Base-by-base conservation (phyloP, 2,888 invertebrate species). In the Neria commutata region DNA sequence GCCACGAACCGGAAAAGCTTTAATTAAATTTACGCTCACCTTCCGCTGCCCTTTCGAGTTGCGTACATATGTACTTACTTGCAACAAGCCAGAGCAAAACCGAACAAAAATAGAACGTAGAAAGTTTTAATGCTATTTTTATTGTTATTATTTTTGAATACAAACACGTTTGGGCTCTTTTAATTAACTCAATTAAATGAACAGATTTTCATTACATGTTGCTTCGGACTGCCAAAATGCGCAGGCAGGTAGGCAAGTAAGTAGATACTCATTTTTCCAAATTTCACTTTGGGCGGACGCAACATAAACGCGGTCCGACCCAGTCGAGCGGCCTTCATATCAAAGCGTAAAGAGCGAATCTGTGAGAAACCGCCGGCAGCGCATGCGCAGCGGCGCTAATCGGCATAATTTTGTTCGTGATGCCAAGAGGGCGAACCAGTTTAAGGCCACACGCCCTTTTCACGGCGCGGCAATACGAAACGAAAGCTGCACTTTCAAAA, bases 171-270 rank as follows among this genome's bases (percentile, higher is more conserved):
- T 67, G 62, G n/a, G 67, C 60, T 61, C 67, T 73, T 71, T n/a
- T 70, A 73, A 64, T 67, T 71, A 71, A 63, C 63, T 73, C 71
- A 61, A 72, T 72, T 72, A 65, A 71, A 72, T 72, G 71, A 72
- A 67, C 63, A 63, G 65, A 56, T 58, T 48, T 67, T 64, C 65
- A 60, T 70, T 71, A 64, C 56, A 61, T 65, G 48, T 25, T 40
- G 16, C 49, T 54, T 19, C 23, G 26, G 33, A 19, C 21, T 49
- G n/a, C n/a, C n/a, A n/a, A n/a, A n/a, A n/a, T n/a, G n/a, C n/a
- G n/a, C n/a, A n/a, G n/a, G n/a, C n/a, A n/a, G n/a, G n/a, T n/a
- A n/a, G n/a, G n/a, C n/a, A 42, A 42, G 5, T 19, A 19, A 42
- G 21, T 14, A n/a, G n/a, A n/a, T n/a, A n/a, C n/a, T n/a, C n/a